phyloP scores from a whole-genome alignment of 1,140 invertebrate genomes.

The Coelopa frigida region DNA sequence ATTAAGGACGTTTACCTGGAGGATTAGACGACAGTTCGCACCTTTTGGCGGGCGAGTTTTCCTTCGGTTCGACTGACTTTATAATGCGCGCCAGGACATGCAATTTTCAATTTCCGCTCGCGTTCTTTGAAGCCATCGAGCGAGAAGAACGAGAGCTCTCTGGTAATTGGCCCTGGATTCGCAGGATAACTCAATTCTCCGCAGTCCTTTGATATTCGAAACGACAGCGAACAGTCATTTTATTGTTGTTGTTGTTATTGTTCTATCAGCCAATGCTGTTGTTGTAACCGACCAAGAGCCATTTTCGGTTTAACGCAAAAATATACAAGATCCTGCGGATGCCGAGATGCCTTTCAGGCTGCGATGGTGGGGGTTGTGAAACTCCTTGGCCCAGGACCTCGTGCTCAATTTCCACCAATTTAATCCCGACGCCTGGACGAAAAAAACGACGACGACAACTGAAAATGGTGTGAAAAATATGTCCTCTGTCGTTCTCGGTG shows the following conservation, averaged over 20 bases:
- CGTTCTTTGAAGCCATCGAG: not conserved
- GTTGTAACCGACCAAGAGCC: not conserved
- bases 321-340: not conserved
- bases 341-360: slow-evolving; percentile 1
- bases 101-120: not conserved
- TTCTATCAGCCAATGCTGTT: not conserved
- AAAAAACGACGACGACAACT: too few species aligned
- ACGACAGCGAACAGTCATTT: slow-evolving; percentile 4
- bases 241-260: slow-evolving; percentile 4
- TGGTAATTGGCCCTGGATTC: slow-evolving; percentile 8
- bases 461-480: too few species aligned
- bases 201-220: slow-evolving; percentile 4
- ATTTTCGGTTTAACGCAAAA: not conserved
- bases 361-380: too few species aligned
- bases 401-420: too few species aligned
- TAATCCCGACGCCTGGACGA: too few species aligned
- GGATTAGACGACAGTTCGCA: not conserved
- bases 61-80: not conserved
- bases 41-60: not conserved
- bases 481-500: too few species aligned
- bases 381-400: too few species aligned
- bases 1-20: slow-evolving; percentile 5
- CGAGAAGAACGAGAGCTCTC: not conserved
- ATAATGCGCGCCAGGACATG: not conserved
- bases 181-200: slow-evolving; percentile 9